Conservation (phyloP, 2,888 invertebrate species). For the Glyphotaelius pellucidus region DNA sequence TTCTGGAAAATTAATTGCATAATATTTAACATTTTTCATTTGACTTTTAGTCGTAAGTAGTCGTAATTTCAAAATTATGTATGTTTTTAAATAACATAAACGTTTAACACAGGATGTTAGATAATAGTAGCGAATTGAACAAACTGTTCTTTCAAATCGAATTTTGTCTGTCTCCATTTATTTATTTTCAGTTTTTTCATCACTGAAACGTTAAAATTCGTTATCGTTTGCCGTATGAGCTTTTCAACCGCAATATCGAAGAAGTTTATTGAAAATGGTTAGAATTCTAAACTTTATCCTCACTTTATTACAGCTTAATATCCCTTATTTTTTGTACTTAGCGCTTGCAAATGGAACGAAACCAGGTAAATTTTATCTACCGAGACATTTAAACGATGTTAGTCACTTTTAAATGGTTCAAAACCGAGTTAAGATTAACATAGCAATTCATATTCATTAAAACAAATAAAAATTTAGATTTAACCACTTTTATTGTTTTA, state of each 20-base stretch:
- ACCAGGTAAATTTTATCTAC: neutral
- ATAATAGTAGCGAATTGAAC: too few species aligned
- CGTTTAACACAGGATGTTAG: too few species aligned
- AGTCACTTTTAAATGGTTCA: neutral
- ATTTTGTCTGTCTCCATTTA: neutral
- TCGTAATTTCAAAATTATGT: too few species aligned
- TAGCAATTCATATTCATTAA: too few species aligned
- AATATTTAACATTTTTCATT: too few species aligned
- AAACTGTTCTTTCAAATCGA: too few species aligned
- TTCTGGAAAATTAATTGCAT: too few species aligned
- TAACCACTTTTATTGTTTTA: too few species aligned
- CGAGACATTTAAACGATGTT: neutral
- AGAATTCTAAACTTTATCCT: neutral
- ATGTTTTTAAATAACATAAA: too few species aligned
- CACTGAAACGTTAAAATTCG: neutral
- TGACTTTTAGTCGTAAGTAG: too few species aligned
- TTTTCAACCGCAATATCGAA: neutral
- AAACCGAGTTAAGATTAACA: neutral
- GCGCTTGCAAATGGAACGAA: neutral
- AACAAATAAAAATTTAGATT: too few species aligned
- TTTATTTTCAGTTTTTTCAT: neutral
- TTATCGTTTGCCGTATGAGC: neutral
- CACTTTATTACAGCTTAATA: neutral
- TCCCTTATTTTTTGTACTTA: neutral
- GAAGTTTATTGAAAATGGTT: conserved; percentile 2